Evolutionary conservation across 2,113 vertebrate genomes (phyloP), one percentile per base, ranked within the genome.

Genomic region (Sylvia atricapilla): DNA sequence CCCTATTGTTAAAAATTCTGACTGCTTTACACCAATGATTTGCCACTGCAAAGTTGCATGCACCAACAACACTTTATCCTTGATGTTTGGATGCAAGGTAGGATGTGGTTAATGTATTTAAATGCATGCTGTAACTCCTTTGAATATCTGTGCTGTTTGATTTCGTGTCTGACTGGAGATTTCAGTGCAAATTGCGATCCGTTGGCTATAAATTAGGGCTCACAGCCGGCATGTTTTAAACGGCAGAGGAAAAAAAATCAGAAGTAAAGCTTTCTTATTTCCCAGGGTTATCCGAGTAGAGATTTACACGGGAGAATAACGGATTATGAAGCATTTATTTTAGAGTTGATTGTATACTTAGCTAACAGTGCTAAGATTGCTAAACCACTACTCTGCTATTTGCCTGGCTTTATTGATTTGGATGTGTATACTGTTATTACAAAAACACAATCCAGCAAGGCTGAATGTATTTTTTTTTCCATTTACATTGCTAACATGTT

Each of bases 11-110:
- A 98, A 92, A 98, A 98, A 97, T 96, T 98, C 98, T 86, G 98
- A 98, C 96, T 98, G 98, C 98, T 98, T 98, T 95, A 98, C 98
- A 95, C 99, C 99, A 85, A 98, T 99, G 98, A 98, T 99, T 97
- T 99, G 99, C 98, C 99, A 99, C 98, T 99, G 99, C 98, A 99
- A 99, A 98, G 98, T 99, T 98, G 98, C 98, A 97, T 99, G 99
- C 97, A 98, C 98, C 98, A 99, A 98, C 98, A 99, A 98, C 98
- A 98, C 98, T 96, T 98, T 99, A 83, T 99, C 98, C 95, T 98
- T 99, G 98, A 99, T 99, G 99, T 99, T 99, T 97, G 98, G 99
- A 98, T 99, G 99, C 97, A 99, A 99, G 99, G 99, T 99, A 99
- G 98, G 98, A 97, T 44, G 81, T 87, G 93, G 86, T 95, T 96